A percentile compares a stretch with the other conserved stretches of the same genome.
Conservation (phyloP, 2,113 vertebrate species). For the Macrotus californicus region DNA sequence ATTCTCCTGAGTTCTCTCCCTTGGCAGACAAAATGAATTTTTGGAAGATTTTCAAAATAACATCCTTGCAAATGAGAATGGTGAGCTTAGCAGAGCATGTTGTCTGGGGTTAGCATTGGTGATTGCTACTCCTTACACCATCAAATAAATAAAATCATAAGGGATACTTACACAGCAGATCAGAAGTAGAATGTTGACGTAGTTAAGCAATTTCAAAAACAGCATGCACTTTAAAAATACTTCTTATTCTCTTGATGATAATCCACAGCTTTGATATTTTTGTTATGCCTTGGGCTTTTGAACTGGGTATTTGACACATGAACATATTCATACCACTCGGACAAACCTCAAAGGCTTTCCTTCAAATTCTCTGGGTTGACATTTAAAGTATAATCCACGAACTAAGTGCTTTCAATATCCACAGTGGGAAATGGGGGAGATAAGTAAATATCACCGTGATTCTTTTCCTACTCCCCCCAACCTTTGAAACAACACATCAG, state of each 20-base stretch:
- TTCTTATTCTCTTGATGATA: background rate
- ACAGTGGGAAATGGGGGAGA: background rate
- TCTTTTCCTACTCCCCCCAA: background rate
- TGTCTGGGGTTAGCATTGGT: slow-evolving; percentile 12
- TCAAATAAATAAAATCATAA: background rate
- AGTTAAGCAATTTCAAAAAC: background rate
- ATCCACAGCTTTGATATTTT: background rate
- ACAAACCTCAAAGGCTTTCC: background rate
- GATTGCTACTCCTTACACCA: background rate
- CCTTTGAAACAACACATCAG: background rate
- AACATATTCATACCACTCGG: background rate
- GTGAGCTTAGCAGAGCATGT: slow-evolving; percentile 43
- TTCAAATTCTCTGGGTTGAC: background rate
- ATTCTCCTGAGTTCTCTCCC: slow-evolving; percentile 27
- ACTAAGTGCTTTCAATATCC: background rate
- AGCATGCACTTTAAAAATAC: background rate
- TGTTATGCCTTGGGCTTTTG: background rate
- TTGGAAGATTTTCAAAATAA: slow-evolving; percentile 55
- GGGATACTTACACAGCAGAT: background rate
- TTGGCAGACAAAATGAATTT: slow-evolving; percentile 67
- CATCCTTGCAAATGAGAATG: slow-evolving; percentile 47
- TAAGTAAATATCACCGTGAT: background rate
- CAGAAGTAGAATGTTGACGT: background rate
- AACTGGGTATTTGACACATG: background rate
- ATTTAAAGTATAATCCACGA: slow-evolving; percentile 18